phyloP scores from a whole-genome alignment of 1,140 invertebrate species.

The Palaemon carinicauda region DNA sequence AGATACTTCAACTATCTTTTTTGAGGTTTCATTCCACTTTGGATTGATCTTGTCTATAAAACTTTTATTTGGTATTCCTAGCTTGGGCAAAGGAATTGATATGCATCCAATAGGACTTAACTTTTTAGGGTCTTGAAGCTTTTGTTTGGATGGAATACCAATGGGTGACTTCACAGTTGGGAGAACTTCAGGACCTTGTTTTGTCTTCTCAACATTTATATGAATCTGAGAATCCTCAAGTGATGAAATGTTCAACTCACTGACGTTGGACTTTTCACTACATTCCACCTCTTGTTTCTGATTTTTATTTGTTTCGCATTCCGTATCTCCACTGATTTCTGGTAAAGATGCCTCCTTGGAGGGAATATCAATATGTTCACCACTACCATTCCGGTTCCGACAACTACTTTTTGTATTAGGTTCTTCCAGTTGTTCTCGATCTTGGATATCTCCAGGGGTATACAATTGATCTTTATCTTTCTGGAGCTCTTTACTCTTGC shows the following conservation, averaged over 20 bases:
- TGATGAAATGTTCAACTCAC: conserved; percentile 24
- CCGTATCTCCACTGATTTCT: background rate
- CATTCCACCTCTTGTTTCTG: background rate
- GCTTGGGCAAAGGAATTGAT: conserved; percentile 34
- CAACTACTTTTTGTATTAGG: conserved; percentile 11
- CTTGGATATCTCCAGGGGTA: background rate
- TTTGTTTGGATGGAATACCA: background rate
- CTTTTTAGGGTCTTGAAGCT: background rate
- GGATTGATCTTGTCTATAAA: conserved; percentile 3
- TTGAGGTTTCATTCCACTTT: conserved; percentile 16
- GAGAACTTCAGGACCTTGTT: background rate
- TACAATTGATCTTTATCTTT: conserved; percentile 12
- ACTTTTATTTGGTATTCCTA: conserved; percentile 10
- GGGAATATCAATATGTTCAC: background rate
- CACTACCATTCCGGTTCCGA: conserved; percentile 9
- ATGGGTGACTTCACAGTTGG: conserved; percentile 8
- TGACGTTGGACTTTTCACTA: background rate
- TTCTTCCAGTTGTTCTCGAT: background rate
- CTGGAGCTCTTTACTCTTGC: background rate
- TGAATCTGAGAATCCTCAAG: background rate
- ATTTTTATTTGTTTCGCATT: background rate
- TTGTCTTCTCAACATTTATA: background rate
- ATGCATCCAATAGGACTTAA: background rate
- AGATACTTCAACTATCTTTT: background rate
- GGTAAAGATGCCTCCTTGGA: background rate